A percentile compares a stretch with the other conserved stretches of the same genome.
Conservation (phyloP, 2,797 vertebrate species). For the Anguilla anguilla region DNA sequence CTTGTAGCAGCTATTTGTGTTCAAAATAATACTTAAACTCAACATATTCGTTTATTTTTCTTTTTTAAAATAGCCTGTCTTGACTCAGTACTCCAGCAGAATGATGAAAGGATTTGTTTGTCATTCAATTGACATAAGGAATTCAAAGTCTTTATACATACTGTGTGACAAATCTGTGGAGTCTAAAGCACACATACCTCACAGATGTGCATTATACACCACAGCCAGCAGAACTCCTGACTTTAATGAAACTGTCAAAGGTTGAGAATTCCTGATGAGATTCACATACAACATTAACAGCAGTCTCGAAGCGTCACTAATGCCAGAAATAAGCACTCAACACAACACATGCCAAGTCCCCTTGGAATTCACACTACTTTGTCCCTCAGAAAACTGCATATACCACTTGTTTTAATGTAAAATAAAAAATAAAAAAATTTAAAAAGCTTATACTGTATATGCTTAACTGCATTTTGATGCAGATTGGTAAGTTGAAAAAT, state of each 20-base stretch:
- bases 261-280: slow-evolving; percentile 65
- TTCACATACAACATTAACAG: slow-evolving; percentile 62
- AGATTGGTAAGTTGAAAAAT: neutral
- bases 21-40: neutral
- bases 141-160: slow-evolving; percentile 43
- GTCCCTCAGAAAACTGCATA: neutral
- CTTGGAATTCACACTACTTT: neutral
- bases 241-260: slow-evolving; percentile 74
- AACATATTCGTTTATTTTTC: too few species aligned
- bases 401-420: neutral
- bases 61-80: neutral
- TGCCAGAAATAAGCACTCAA: neutral
- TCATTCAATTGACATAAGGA: slow-evolving; percentile 54
- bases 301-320: slow-evolving; percentile 24
- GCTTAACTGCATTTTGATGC: neutral
- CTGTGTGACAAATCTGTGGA: slow-evolving; percentile 33
- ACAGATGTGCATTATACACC: slow-evolving; percentile 53
- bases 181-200: slow-evolving; percentile 56
- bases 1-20: too few species aligned
- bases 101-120: slow-evolving; percentile 18
- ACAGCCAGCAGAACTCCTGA: slow-evolving; percentile 53
- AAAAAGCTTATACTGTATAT: neutral
- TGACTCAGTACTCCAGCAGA: neutral
- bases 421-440: neutral
- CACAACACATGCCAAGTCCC: slow-evolving; percentile 40